A percentile compares a stretch with the other conserved stretches of the same genome.
Conservation (phyloP, 2,888 invertebrate genomes). For the Neoscelio sp. region DNA sequence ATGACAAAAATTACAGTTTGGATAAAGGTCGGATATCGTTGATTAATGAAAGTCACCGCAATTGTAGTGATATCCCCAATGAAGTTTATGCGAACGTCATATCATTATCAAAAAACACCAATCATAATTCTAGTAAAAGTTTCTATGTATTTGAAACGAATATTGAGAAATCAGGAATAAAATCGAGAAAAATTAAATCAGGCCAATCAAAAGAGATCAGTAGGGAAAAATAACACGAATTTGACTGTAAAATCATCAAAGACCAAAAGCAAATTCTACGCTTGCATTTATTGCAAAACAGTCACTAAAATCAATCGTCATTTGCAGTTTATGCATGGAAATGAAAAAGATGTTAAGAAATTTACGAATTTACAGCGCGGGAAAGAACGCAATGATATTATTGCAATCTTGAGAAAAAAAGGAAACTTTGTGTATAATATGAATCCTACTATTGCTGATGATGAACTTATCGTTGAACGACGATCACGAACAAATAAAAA, state of each 20-base stretch:
- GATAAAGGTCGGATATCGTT: no score
- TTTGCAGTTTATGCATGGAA: background rate
- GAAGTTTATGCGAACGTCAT: no score
- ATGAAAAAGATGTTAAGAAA: background rate
- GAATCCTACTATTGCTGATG: background rate
- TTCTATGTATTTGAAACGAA: no score
- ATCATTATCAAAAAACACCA: no score
- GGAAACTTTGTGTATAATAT: background rate
- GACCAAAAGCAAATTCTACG: background rate
- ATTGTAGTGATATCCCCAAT: no score
- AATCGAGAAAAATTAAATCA: no score
- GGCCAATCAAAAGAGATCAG: no score
- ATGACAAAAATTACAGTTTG: no score
- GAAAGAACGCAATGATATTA: background rate
- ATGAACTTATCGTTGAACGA: background rate
- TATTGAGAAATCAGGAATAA: no score
- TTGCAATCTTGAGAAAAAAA: background rate
- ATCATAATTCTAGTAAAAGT: no score
- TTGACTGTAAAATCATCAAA: background rate
- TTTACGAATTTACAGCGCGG: background rate
- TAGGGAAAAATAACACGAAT: background rate
- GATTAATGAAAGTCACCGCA: no score
- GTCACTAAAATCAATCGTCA: background rate
- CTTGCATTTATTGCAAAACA: conserved; percentile 1
- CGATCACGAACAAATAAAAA: background rate